These are phyloP conservation scores for Melopsittacus undulatus DNA, from an alignment of 2,797 vertebrate species.

Conservation along the genomic window DNA sequence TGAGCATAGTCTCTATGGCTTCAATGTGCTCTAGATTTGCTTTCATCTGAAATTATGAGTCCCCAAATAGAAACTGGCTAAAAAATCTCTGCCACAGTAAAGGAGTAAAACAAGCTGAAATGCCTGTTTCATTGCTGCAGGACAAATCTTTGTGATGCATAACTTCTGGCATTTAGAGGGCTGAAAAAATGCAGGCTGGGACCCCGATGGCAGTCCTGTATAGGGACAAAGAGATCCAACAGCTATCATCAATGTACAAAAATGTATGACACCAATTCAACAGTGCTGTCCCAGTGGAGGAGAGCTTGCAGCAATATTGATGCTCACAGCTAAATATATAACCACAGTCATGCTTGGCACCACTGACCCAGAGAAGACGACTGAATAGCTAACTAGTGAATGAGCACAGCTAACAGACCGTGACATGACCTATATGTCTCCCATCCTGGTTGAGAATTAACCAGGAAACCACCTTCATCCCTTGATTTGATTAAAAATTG, in stretches of 20 bases:
- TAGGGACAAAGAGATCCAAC: not conserved
- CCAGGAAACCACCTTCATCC: slow-evolving; percentile 32
- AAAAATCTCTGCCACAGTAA: not conserved
- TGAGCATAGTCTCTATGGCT: not conserved
- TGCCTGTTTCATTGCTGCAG: not conserved
- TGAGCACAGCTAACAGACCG: not conserved
- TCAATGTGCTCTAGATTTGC: not conserved
- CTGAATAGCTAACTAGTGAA: slow-evolving; percentile 55
- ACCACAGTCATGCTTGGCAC: slow-evolving; percentile 23
- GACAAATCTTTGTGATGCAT: not conserved
- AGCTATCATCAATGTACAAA: not conserved
- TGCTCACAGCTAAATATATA: slow-evolving; percentile 43
- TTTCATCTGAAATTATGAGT: not conserved
- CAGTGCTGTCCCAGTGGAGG: not conserved
- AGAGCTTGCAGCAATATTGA: not conserved
- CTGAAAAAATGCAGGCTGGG: not conserved
- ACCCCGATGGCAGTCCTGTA: not conserved
- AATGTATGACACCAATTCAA: not conserved
- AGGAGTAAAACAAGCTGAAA: not conserved
- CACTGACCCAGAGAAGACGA: slow-evolving; percentile 42
- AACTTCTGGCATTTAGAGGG: not conserved
- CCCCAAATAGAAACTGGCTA: not conserved
- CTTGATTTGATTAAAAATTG: not conserved
- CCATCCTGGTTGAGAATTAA: slow-evolving; percentile 37
- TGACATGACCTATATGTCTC: slow-evolving; percentile 25